Evolutionary conservation across 2,797 vertebrate genomes (phyloP).

Genomic region (Enteromius thamalakanensis): DNA sequence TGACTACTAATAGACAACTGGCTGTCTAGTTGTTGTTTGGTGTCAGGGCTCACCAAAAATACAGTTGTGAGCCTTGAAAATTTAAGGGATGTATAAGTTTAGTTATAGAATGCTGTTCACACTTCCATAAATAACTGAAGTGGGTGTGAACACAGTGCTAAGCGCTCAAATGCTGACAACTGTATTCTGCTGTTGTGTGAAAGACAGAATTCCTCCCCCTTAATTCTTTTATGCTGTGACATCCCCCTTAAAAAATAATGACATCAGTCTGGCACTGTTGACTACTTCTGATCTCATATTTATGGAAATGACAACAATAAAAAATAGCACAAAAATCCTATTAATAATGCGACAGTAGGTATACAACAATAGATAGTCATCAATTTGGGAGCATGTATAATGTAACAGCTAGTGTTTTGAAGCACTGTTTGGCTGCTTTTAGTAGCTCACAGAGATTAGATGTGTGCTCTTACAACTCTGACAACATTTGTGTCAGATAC

Average conservation of each 20-base stretch:
- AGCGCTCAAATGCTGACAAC: neutral
- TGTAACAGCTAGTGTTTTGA: neutral
- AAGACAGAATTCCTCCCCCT: neutral
- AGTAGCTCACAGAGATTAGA: neutral
- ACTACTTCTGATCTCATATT: neutral
- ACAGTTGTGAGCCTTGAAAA: neutral
- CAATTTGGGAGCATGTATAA: neutral
- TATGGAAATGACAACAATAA: neutral
- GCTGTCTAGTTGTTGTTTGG: neutral
- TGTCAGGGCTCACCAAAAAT: neutral
- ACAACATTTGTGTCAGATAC: slow-evolving; percentile 4
- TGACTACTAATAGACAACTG: neutral
- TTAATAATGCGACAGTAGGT: neutral
- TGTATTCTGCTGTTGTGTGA: neutral
- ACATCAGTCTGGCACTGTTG: neutral
- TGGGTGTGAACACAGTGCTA: neutral
- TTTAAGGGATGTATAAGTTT: neutral
- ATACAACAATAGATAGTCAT: neutral
- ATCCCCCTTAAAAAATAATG: neutral
- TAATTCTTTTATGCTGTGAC: neutral
- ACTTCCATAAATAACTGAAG: neutral
- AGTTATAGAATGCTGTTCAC: neutral
- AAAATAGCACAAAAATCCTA: neutral
- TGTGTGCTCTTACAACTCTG: neutral
- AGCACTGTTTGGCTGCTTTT: neutral